Conservation (phyloP, 1,140 invertebrate genomes). For the Chelonus insularis region DNA sequence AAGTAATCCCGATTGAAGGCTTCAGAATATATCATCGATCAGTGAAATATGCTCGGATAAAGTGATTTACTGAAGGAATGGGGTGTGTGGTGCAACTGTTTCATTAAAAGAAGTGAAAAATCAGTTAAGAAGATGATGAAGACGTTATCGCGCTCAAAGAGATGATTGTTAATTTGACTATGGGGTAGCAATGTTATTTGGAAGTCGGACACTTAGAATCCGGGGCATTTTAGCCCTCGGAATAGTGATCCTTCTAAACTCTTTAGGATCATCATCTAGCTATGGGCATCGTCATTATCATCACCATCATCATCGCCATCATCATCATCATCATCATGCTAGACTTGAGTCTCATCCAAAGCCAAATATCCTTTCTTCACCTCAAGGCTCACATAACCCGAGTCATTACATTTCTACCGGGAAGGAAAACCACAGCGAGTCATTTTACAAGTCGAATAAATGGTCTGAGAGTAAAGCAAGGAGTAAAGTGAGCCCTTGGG, state of each 20-base stretch:
- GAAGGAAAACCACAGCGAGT: not conserved
- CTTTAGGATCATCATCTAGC: conserved; percentile 24
- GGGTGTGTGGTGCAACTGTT: not conserved
- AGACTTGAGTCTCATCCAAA: not conserved
- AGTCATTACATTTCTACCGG: not conserved
- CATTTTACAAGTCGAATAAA: conserved; percentile 4
- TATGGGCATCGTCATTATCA: conserved; percentile 15
- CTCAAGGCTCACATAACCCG: not conserved
- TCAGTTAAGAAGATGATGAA: not conserved
- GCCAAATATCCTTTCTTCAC: not conserved
- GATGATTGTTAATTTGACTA: conserved; percentile 35
- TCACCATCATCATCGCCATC: not conserved
- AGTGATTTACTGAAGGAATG: not conserved
- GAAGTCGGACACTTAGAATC: conserved; percentile 40
- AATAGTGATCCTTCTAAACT: conserved; percentile 34
- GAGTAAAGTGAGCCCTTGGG: not conserved
- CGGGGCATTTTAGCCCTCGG: conserved; percentile 44
- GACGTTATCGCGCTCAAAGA: not conserved
- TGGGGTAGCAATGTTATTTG: conserved; percentile 53
- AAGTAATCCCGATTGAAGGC: too few relatives aligned
- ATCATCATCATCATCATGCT: not conserved
- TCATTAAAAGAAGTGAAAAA: not conserved
- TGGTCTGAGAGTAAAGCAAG: not conserved
- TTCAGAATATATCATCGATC: too few relatives aligned
- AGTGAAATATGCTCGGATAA: too few relatives aligned